These are phyloP conservation scores for Spheniscus mendiculus DNA, from an alignment of 2,113 vertebrate species.

Conservation along the genomic window DNA sequence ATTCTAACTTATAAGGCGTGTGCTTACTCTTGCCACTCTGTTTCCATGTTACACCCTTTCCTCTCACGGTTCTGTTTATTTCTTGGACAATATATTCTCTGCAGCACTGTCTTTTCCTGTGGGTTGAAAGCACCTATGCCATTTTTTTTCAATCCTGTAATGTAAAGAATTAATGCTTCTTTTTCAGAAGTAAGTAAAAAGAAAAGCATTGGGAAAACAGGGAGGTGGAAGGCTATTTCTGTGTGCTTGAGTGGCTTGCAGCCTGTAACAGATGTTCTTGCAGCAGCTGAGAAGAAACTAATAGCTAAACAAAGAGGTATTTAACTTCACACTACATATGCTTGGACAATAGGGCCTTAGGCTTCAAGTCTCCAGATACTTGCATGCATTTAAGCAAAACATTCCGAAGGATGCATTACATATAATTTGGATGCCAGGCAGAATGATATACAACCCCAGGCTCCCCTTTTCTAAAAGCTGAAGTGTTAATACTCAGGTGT, in stretches of 20 bases:
- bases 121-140: background rate
- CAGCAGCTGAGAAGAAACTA: slow-evolving; percentile 45
- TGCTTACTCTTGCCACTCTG: background rate
- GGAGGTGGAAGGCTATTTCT: background rate
- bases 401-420: slow-evolving; percentile 40
- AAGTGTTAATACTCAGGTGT: background rate
- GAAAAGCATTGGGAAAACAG: background rate
- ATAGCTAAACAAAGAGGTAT: slow-evolving; percentile 45
- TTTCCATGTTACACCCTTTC: background rate
- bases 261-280: slow-evolving; percentile 31
- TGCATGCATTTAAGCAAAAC: background rate
- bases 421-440: background rate
- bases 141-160: background rate
- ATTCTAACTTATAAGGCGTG: background rate
- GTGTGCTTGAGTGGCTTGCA: background rate
- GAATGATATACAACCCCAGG: background rate
- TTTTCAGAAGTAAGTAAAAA: background rate
- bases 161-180: background rate
- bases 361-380: slow-evolving; percentile 1
- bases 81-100: background rate
- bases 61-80: background rate
- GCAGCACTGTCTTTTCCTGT: background rate
- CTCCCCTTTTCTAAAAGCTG: background rate
- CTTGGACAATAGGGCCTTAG: slow-evolving; percentile 14
- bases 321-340: background rate